Base-by-base conservation (phyloP, 2,888 invertebrate species). In the Notocelia uddmanniana region DNA sequence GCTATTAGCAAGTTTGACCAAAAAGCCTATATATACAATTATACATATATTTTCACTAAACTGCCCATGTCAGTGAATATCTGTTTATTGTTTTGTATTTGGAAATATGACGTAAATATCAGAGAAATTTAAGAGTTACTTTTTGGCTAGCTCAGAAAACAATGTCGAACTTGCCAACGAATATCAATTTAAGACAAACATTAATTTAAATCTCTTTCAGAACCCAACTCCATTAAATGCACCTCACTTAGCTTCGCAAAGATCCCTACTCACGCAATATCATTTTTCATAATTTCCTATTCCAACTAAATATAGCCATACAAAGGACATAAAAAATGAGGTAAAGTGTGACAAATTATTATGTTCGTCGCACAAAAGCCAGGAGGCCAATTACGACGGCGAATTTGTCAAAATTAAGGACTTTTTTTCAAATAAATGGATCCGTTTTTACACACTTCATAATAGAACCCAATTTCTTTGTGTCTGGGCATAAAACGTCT, bases 261-360 rank as follows among this genome's bases (percentile, higher is more conserved):
- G 81, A 81, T 75, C 77, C 74, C 72, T 63, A 68, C 57, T 76
- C 74, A 74, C 64, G 75, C 77, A 68, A 68, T 76, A 76, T 79
- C 83, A 88, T 89, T 88, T 83, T 83, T 89, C 82, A 84, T 80
- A 83, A 88, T 89, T 85, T 84, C 78, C 82, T 78, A 37, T 67
- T 67, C 48, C 57, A 72, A 75, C 79, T 81, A 80, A 85, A 86
- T 78, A 83, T 77, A 78, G 74, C 72, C 75, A 71, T 75, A 78
- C 78, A 77, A 78, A 80, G 71, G 80, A 76, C 76, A 81, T 82
- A 82, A 83, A 84, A 85, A 85, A 81, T 76, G 75, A 77, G 77
- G 74, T 77, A 87, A 87, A 88, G 87, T 87, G 82, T 85, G 84
- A 88, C 83, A 87, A 84, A 87, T 86, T 83, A 84, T 85, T 81